Evolutionary conservation across 2,888 invertebrate genomes (phyloP), one percentile per base, ranked within the genome.

Genomic region (Nymphalis urticae): DNA sequence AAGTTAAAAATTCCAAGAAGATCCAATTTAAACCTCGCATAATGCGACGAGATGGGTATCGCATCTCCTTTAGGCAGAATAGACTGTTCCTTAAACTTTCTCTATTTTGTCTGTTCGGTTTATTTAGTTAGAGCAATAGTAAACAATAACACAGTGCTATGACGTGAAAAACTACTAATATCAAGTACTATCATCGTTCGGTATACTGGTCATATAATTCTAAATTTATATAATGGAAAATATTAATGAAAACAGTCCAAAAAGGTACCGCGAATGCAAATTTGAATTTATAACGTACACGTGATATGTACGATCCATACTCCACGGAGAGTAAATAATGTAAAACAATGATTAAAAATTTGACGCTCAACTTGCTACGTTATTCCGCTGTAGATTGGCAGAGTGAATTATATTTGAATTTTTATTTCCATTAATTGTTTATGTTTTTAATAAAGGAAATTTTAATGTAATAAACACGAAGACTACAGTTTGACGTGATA

Each of bases 11-110:
- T 88, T 87, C 86, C 84, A 79, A 85, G 88, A 85, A 87, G 85
- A 87, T 87, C 85, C 87, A 86, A 88, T 89, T 90, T 88, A 87
- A 88, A 82, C 82, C 80, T 82, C 82, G 87, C 82, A 85, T 87
- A 88, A 88, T 90, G 85, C 84, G 75, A 80, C 79, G 83, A 86
- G 88, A 88, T 89, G 85, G 83, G 80, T 86, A 86, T 89, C 87
- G 82, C 75, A 73, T 76, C 78, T 75, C 79, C 77, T 79, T 71
- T 69, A 60, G 60, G 64, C 51, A 50, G n/a, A 67, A 64, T 70
- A 53, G 59, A 70, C 50, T 54, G 61, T 66, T 62, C 77, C 75
- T 75, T 65, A 50, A 70, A 60, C 69, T 72, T 72, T 73, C 71
- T 68, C 71, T 48, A 64, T 21, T 62, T 32, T 32, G 60, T 60